Evolutionary conservation across 2,113 vertebrate genomes (phyloP), one percentile per base, ranked within the genome.

Genomic region (Rhipidura dahli): DNA sequence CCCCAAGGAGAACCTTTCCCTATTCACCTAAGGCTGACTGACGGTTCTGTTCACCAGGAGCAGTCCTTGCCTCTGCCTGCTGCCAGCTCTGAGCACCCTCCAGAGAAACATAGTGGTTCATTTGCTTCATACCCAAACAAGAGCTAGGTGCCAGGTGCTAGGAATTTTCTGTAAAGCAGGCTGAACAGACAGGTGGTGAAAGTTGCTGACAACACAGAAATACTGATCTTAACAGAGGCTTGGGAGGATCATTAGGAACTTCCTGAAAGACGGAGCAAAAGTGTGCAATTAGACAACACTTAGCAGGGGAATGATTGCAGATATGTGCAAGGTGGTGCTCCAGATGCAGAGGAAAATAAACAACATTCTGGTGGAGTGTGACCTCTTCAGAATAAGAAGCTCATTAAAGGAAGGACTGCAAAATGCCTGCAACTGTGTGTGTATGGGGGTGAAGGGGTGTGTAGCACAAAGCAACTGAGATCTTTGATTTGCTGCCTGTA

Each of bases 151-250:
- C 85, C 92, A 96, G 90, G 69, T 94, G 90, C 64, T 88, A 50
- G 0, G 18, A 78, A 82, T 92, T 90, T 93, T 95, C 53, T 92
- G 49, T 81, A 78, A 77, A 94, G 57, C 53, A 53, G 44, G 31
- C 44, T 92, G 90, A 94, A 94, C 17, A 76, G 60, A 83, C 93
- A 94, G 88, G 92, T 93, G 92, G 90, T 93, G 83, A 90, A 96
- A 93, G 68, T 13, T 88, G 88, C 92, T 95, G 94, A 96, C 88
- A 92, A 37, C 65, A 81, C 33, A 90, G 60, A 90, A 94, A 90
- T 72, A 49, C 83, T 78, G 37, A 68, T 64, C n/a, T 93, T 78
- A 42, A 63, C 44, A 47, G 30, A 83, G n/a, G 60, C 57, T 72
- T 68, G 31, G 57, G 80, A 90, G 56, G 44, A 82, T 96, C 27